phyloP scores from a whole-genome alignment of 2,113 vertebrate species.

The Mormyrus iriodes region DNA sequence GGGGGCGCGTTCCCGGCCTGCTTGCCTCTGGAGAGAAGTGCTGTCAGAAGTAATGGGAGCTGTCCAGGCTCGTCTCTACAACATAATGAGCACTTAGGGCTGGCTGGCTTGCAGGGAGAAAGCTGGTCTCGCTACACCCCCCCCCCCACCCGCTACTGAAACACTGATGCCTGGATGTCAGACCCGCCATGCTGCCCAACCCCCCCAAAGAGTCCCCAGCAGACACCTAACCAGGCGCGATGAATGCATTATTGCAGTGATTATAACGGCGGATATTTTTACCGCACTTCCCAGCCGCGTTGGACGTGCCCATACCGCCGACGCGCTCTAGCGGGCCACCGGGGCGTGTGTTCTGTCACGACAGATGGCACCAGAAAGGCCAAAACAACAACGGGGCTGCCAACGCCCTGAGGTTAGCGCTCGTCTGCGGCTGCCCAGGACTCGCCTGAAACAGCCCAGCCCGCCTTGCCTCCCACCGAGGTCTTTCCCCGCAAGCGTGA shows the following conservation, averaged over 20 bases:
- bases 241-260: neutral
- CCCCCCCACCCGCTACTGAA: neutral
- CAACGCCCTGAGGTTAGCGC: neutral
- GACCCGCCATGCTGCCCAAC: neutral
- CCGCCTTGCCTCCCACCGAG: neutral
- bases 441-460: neutral
- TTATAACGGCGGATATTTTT: neutral
- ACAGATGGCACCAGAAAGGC: neutral
- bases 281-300: neutral
- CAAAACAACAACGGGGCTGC: neutral
- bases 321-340: neutral
- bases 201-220: neutral
- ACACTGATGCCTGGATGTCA: neutral
- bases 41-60: slow-evolving; percentile 77
- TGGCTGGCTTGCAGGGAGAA: neutral
- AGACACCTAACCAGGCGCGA: neutral
- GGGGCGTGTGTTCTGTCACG: neutral
- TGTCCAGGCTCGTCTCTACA: slow-evolving; percentile 8
- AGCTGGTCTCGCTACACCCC: neutral
- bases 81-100: slow-evolving; percentile 16
- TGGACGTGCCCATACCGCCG: neutral
- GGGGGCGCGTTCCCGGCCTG: slow-evolving; percentile 67
- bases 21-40: slow-evolving; percentile 73
- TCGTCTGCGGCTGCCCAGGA: neutral
- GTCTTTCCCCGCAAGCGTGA: neutral